Base-by-base conservation (phyloP, 2,888 invertebrate species). In the Steinernema hermaphroditum region DNA sequence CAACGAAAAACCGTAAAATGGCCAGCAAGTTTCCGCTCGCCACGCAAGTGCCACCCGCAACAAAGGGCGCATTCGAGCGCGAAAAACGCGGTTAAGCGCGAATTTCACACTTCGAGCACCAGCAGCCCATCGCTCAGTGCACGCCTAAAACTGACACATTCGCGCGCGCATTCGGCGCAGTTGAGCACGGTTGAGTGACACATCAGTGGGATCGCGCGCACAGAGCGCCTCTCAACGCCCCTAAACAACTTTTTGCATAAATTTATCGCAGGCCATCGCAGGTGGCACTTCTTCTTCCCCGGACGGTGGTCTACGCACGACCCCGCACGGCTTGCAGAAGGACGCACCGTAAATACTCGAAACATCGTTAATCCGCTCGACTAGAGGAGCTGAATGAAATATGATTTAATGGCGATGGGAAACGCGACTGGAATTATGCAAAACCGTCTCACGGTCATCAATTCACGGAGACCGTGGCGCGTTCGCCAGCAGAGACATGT, bases 211-310 rank as follows among this genome's bases (percentile, higher is more conserved):
- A 62, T 62, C 62, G 16, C 16, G 62, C 32, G 62, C 62, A 27
- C 62, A 54, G 32, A 29, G 37, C n/a, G 54, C 22, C 62, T 62
- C 62, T 62, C 29, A 62, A 29, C 62, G 62, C 29, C 29, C 22
- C 22, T 62, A 62, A 62, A 62, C 62, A 62, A 62, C 62, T 62
- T 62, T 62, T 62, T 62, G 62, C 62, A 62, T 62, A 62, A 62
- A 62, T 62, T 62, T 62, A 62, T 62, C 4, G 24, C 24, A 54
- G 54, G 24, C 16, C 32, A 12, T 32, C 19, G 62, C 62, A 62
- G 62, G 62, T 62, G 62, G 29, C 62, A 62, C 32, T 32, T 32
- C 62, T 16, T 19, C 54, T 22, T 27, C 14, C 46, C 14, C n/a
- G n/a, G n/a, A n/a, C n/a, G n/a, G n/a, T n/a, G n/a, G n/a, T n/a